Base-by-base conservation (phyloP, 2,888 invertebrate genomes). In the Lepidocyrtoides sp. region DNA sequence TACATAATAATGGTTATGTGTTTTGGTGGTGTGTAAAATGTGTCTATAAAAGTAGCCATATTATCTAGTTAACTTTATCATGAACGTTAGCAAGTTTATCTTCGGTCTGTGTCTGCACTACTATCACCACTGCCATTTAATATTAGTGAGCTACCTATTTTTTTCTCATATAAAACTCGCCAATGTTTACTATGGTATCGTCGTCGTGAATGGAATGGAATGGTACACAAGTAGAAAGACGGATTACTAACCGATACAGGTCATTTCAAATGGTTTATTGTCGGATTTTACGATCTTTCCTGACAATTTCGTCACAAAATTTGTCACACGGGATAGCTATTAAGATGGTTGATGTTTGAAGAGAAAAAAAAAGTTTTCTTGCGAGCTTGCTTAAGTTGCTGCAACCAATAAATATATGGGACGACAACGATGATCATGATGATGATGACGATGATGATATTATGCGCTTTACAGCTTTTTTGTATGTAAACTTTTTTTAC, bases 231-330 rank as follows among this genome's bases (percentile, higher is more conserved):
- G n/a, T 26, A 8, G 44, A 5, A 88, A 89, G 89, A 89, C 69
- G 89, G 82, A 89, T 89, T 82, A 81, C 41, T 44, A 81, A 72
- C 26, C 89, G 89, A 89, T 89, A 89, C 89, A 89, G 89, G 82
- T 82, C 89, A 89, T 89, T 89, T 89, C 82, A 72, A 89, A 89
- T 82, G 32, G 82, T 89, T 89, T 89, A 89, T 89, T 89, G 69
- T 72, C 54, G 54, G 72, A 41, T 82, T 89, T 89, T 89, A 89
- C 89, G 89, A 89, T 51, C 89, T 44, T 82, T 44, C 54, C 72
- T 82, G 89, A 69, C 89, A 89, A 89, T 89, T 89, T 82, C 89
- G 63, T 89, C 89, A 82, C 89, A 82, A 89, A 89, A 89, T 89
- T 89, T 89, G 89, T 89, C 89, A 89, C 89, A 72, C 72, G 69